Conservation (phyloP, 53 echinoderm and acorn worm species). For the Apostichopus leukothele region DNA sequence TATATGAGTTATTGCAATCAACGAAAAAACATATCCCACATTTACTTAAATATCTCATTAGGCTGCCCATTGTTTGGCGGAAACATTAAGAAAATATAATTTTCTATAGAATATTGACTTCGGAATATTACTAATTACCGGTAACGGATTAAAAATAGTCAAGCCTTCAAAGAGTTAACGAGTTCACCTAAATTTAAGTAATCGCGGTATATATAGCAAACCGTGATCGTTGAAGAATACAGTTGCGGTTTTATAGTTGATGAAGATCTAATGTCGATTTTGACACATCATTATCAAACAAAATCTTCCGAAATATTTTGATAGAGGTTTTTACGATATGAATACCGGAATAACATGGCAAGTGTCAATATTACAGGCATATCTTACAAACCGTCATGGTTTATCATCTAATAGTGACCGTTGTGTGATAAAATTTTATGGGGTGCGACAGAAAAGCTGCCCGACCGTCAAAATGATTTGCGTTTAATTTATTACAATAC, state of each 20-base stretch:
- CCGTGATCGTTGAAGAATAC: background rate
- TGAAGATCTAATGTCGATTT: background rate
- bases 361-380: background rate
- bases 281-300: constrained; percentile 7
- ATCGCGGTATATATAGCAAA: background rate
- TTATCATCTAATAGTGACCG: background rate
- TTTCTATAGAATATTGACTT: too few relatives aligned
- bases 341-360: background rate
- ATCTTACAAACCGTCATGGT: background rate
- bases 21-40: too few relatives aligned
- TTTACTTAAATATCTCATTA: too few relatives aligned
- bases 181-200: background rate
- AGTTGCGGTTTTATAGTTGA: background rate
- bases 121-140: too few relatives aligned
- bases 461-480: background rate
- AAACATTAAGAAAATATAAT: too few relatives aligned
- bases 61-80: too few relatives aligned
- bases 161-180: too few relatives aligned
- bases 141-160: too few relatives aligned
- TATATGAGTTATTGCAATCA: too few relatives aligned
- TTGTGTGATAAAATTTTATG: constrained; percentile 1
- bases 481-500: too few relatives aligned
- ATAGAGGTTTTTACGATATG: background rate
- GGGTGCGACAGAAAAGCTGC: background rate
- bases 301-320: constrained; percentile 8